Base-by-base conservation (phyloP, 2,113 vertebrate genomes). In the Hypomesus transpacificus region DNA sequence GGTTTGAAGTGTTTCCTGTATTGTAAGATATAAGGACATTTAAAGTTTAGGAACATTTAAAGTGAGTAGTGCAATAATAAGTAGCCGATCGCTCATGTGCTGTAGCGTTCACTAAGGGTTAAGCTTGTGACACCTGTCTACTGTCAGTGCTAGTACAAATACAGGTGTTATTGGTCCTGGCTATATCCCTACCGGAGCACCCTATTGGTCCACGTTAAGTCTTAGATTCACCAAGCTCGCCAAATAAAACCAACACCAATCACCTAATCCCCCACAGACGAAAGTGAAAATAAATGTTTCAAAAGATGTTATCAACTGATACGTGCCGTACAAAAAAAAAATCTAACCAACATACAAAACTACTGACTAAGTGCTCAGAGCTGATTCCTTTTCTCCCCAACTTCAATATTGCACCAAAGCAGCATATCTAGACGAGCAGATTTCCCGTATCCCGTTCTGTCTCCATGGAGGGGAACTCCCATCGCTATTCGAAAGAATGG, bases 1-100 rank as follows among this genome's bases (percentile, higher is more conserved):
- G 75, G 74, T 75, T 75, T 62, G 34, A 54, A 24, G 16, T 64
- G 64, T 80, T 71, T 81, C 62, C 64, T 75, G 56, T 62, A 71
- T 70, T 68, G 65, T 62, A 59, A 57, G 53, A 71, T 70, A 34
- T 70, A 34, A 69, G 76, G 82, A 73, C 74, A 68, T 74, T 81
- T 89, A 90, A 91, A 91, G 88, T 91, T 26, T 70, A 34, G 71
- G 76, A 81, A 73, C 74, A 68, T 74, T 81, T 89, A 90, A 91
- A 91, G 88, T 91, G 89, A 82, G 85, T 20, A 88, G 91, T 91
- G 91, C 90, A 88, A 84, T 81, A 84, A 80, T 71, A 81, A 72
- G 70, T 84, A 73, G 73, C 60, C 46, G 51, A 76, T 82, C 70
- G 75, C 82, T 81, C 24, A 7, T 18, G 13, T 31, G 69, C 76